Evolutionary conservation across 2,888 invertebrate genomes (phyloP).

Genomic region (Byasa hedistus): DNA sequence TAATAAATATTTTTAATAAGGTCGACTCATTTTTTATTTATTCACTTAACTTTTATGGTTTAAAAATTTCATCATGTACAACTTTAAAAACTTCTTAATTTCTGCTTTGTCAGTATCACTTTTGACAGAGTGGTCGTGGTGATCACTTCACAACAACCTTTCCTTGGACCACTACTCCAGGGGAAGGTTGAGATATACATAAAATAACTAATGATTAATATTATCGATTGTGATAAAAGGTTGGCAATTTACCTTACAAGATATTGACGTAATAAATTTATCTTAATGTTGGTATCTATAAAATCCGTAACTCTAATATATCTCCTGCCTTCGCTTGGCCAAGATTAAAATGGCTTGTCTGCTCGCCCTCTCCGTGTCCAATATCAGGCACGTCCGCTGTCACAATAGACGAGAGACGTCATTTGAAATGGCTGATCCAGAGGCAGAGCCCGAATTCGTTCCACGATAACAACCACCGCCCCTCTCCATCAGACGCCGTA

Average conservation of each 20-base stretch:
- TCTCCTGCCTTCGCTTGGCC: constrained; percentile 5
- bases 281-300: neutral
- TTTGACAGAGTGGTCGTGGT: no score
- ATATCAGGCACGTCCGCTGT: constrained; percentile 25
- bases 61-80: no score
- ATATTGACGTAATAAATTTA: constrained; percentile 1
- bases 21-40: no score
- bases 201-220: neutral
- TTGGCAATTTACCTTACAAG: neutral
- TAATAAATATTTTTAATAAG: no score
- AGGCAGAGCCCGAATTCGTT: constrained; percentile 48
- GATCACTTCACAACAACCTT: no score
- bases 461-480: constrained; percentile 51
- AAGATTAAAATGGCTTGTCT: constrained; percentile 19
- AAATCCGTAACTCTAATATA: constrained; percentile 8
- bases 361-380: constrained; percentile 7
- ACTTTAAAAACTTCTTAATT: no score
- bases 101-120: no score
- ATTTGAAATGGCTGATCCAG: constrained; percentile 56
- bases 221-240: no score
- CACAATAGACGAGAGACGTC: constrained; percentile 36
- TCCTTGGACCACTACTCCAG: no score
- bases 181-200: neutral
- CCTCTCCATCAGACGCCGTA: constrained; percentile 33
- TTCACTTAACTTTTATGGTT: no score